Conservation (phyloP, 1,140 invertebrate genomes). For the Mercenaria mercenaria region DNA sequence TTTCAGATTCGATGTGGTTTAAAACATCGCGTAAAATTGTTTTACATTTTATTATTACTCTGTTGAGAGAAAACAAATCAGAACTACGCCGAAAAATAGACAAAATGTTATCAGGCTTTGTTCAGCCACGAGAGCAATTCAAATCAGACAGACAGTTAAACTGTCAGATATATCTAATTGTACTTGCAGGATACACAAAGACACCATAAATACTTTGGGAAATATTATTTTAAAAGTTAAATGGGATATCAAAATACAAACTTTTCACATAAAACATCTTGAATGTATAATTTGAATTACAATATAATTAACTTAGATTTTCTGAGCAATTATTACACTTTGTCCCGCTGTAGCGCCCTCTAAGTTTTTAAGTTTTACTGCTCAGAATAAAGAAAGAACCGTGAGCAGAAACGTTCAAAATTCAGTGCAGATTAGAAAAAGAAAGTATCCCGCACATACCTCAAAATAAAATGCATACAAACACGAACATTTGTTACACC, state of each 20-base stretch:
- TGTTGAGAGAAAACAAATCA: background rate
- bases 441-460: no score
- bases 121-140: background rate
- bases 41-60: background rate
- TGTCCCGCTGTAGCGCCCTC: background rate
- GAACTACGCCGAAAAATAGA: background rate
- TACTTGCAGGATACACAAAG: background rate
- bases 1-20: background rate
- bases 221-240: constrained; percentile 4
- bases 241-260: background rate
- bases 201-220: background rate
- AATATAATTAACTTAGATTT: background rate
- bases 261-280: background rate
- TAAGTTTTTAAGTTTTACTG: background rate
- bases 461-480: no score
- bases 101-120: background rate
- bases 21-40: constrained; percentile 9
- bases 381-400: background rate
- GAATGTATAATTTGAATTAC: background rate
- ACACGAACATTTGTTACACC: no score
- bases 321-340: background rate
- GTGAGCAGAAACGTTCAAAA: no score
- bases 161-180: background rate
- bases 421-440: no score
- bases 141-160: background rate